Evolutionary conservation across 2,888 invertebrate genomes (phyloP).

Genomic region (Octonoba sinensis): DNA sequence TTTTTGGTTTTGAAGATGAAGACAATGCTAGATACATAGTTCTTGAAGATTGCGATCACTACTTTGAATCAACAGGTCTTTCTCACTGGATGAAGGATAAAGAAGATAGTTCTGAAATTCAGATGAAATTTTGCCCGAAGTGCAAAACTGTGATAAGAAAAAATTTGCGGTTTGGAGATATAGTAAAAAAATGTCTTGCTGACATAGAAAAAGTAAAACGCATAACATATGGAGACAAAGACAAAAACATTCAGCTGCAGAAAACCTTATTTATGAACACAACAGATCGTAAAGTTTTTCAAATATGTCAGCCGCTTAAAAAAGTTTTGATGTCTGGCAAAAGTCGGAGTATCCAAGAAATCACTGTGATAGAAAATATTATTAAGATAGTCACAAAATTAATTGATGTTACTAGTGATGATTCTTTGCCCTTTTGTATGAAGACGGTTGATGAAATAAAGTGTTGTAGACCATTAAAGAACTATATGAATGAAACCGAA

Average conservation of each 20-base stretch:
- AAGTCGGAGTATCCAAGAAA: slow-evolving; percentile 26
- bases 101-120: slow-evolving; percentile 35
- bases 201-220: slow-evolving; percentile 71
- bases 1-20: slow-evolving; percentile 67
- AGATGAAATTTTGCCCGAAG: slow-evolving; percentile 56
- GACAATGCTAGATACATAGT: slow-evolving; percentile 67
- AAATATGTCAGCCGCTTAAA: neutral
- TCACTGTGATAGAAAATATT: slow-evolving; percentile 39
- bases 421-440: no score
- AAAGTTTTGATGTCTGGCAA: slow-evolving; percentile 12
- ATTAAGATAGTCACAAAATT: neutral
- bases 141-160: slow-evolving; percentile 73
- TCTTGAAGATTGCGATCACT: slow-evolving; percentile 69
- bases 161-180: slow-evolving; percentile 76
- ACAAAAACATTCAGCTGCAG: slow-evolving; percentile 13
- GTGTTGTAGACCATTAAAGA: no score
- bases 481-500: neutral
- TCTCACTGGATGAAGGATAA: slow-evolving; percentile 37
- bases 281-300: neutral
- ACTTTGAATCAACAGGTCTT: slow-evolving; percentile 69
- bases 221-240: slow-evolving; percentile 67
- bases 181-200: slow-evolving; percentile 72
- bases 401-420: neutral
- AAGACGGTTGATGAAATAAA: no score
- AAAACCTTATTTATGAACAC: neutral